Conservation (phyloP, 92 coral and sea anemone species). For the Epizoanthus scotinus region DNA sequence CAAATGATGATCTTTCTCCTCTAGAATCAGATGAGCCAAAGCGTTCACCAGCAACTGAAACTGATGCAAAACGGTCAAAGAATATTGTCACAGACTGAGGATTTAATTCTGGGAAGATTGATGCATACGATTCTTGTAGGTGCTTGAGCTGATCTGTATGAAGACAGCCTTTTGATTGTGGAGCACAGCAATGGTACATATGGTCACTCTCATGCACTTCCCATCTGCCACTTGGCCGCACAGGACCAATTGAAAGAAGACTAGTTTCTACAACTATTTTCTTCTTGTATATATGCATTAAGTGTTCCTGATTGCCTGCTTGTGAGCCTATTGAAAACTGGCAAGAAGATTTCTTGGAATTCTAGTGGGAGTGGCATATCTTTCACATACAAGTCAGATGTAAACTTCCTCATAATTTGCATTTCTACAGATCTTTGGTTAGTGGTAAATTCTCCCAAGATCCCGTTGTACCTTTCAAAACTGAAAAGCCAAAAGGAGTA, state of each 20-base stretch:
- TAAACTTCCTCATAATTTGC: slow-evolving; percentile 56
- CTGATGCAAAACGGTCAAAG: slow-evolving; percentile 14
- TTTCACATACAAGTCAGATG: slow-evolving; percentile 28
- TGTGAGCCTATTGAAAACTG: slow-evolving; percentile 41
- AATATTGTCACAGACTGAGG: slow-evolving; percentile 6
- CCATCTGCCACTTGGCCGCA: slow-evolving; percentile 39
- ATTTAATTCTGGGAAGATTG: slow-evolving; percentile 3
- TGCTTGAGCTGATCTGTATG: slow-evolving; percentile 1
- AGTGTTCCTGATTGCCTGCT: slow-evolving; percentile 50
- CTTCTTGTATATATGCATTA: slow-evolving; percentile 10
- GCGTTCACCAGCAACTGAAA: slow-evolving; percentile 1
- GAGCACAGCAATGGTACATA: slow-evolving; percentile 37
- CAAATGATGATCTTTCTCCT: slow-evolving; percentile 49
- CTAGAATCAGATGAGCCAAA: slow-evolving; percentile 24
- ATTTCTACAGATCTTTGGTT: slow-evolving; percentile 62
- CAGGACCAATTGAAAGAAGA: slow-evolving; percentile 63
- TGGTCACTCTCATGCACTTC: slow-evolving; percentile 13
- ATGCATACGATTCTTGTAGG: slow-evolving; percentile 5
- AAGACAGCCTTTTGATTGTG: slow-evolving; percentile 20
- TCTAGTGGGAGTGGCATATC: slow-evolving; percentile 37
- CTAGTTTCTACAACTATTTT: slow-evolving; percentile 40
- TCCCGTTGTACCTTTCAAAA: slow-evolving; percentile 72
- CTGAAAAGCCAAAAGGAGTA: slow-evolving; percentile 75
- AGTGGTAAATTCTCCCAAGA: slow-evolving; percentile 54
- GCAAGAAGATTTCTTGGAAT: slow-evolving; percentile 39